These are phyloP conservation scores for Heliconius hortense DNA, from an alignment of 2,888 invertebrate species.

Conservation along the genomic window DNA sequence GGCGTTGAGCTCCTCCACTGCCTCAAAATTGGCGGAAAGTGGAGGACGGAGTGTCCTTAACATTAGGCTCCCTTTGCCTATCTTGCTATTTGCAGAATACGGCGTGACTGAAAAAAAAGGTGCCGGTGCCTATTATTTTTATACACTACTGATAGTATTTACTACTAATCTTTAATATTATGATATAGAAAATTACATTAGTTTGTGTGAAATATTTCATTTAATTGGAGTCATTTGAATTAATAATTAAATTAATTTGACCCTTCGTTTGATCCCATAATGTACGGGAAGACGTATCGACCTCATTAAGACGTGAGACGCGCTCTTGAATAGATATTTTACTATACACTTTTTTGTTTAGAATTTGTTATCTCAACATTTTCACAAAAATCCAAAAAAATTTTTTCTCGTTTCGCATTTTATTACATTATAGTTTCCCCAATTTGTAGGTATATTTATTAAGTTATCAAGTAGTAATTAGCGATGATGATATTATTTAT, in stretches of 20 bases:
- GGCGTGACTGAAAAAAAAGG: too few relatives aligned
- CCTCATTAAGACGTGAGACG: slow-evolving; percentile 70
- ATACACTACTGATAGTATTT: neutral
- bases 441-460: neutral
- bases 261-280: slow-evolving; percentile 75
- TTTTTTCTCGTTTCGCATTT: neutral
- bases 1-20: too few relatives aligned
- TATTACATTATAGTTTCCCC: neutral
- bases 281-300: slow-evolving; percentile 68
- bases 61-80: too few relatives aligned
- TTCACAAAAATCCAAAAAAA: neutral
- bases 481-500: neutral
- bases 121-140: too few relatives aligned
- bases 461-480: neutral
- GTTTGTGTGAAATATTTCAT: slow-evolving; percentile 50
- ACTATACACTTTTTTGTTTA: slow-evolving; percentile 64
- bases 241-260: slow-evolving; percentile 72
- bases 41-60: too few relatives aligned
- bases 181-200: neutral
- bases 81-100: too few relatives aligned
- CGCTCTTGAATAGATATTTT: slow-evolving; percentile 69
- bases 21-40: too few relatives aligned
- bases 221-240: slow-evolving; percentile 78
- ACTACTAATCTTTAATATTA: neutral
- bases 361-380: slow-evolving; percentile 37